Base-by-base conservation (phyloP, 2,113 vertebrate genomes). In the Corythornis vintsioides region DNA sequence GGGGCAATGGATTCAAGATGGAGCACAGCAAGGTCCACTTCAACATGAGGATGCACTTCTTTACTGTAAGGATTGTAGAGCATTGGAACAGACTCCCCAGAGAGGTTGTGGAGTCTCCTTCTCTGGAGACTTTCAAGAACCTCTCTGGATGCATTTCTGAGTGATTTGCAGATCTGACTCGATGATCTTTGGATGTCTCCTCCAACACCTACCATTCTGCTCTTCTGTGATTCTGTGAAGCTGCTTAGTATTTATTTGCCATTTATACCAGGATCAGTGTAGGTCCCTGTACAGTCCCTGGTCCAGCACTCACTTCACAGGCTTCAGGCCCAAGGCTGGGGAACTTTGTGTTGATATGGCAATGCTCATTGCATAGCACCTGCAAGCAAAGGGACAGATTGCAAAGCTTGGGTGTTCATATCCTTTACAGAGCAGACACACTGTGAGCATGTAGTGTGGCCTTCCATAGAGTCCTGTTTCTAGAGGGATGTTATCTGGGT, bases 391-490 rank as follows among this genome's bases (percentile, higher is more conserved):
- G 72, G 16, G 15, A 26, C n/a, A 65, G 35, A 12, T 40, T 26
- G 20, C 22, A 78, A 60, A 79, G 18, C 52, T 3, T 14, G 22
- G 21, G 3, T 64, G 14, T 15, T 55, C 43, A 7, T 13, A 38
- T 8, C 3, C 69, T 78, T 35, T 29, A 28, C 4, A 12, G 60
- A 81, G 13, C 53, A 48, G 56, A 11, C 11, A 31, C 7, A 7
- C 11, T 40, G 33, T 70, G 38, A 15, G 26, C 33, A 40, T 7
- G 21, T 7, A 47, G 11, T 5, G 6, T 20, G 11, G 7, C 33
- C 43, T 81, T 47, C 48, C 11, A 3, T 0, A 31, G 35, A 50
- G 20, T 25, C 53, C 6, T 0, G 0, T 50, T 80, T 72, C 67
- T 66, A 29, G 38, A 76, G 25, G 33, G 42, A 33, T 22, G 7